These are phyloP conservation scores for Alfaro cultratus DNA, from an alignment of 2,797 vertebrate species.

Conservation along the genomic window DNA sequence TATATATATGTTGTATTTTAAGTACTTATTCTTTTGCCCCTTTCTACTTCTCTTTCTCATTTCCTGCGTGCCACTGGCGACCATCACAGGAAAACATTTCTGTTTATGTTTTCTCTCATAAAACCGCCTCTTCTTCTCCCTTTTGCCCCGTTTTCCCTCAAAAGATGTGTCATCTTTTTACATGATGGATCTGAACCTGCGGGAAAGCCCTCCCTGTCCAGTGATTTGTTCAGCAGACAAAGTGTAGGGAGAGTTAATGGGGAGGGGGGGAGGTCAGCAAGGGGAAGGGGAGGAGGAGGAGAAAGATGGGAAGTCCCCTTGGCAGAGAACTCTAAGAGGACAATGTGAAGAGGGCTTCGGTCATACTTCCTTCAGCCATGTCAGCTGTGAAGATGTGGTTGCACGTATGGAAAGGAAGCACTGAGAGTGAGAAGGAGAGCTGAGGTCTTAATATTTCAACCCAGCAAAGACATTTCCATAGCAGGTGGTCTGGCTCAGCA, in stretches of 20 bases:
- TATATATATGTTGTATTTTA: conserved; percentile 72
- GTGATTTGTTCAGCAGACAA: conserved; percentile 69
- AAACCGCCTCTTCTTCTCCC: conserved; percentile 54
- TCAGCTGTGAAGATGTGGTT: conserved; percentile 48
- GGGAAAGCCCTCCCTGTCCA: conserved; percentile 72
- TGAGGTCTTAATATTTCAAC: conserved; percentile 53
- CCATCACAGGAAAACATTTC: conserved; percentile 73
- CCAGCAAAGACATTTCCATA: conserved; percentile 75
- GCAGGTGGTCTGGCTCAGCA: conserved; percentile 82
- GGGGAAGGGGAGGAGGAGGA: conserved; percentile 22
- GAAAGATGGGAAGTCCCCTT: conserved; percentile 24
- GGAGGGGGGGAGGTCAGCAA: conserved; percentile 45
- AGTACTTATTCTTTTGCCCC: conserved; percentile 68
- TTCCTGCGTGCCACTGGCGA: conserved; percentile 66
- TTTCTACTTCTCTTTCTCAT: conserved; percentile 43
- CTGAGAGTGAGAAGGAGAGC: conserved; percentile 31
- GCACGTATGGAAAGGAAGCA: conserved; percentile 33
- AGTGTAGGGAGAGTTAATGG: conserved; percentile 59
- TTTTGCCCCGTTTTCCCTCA: conserved; percentile 58
- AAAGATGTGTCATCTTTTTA: conserved; percentile 74
- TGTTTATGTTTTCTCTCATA: conserved; percentile 68
- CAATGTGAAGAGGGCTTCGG: conserved; percentile 47
- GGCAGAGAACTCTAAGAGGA: conserved; percentile 43
- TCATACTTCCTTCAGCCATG: conserved; percentile 44
- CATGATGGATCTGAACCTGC: conserved; percentile 74